Conservation (phyloP, 2,797 vertebrate genomes). For the Sparus aurata region DNA sequence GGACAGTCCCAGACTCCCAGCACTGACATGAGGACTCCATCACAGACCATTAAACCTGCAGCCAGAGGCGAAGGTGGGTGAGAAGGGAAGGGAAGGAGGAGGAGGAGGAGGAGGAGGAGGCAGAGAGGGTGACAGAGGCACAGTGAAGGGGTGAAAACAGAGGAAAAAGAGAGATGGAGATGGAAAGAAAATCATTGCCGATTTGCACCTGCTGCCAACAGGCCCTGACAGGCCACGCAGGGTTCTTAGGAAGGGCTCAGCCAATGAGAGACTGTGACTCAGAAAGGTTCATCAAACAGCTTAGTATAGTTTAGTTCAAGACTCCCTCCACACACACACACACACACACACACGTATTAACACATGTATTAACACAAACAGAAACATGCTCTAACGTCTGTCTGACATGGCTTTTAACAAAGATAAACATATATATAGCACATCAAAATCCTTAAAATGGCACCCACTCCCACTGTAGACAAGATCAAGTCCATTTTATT, state of each 20-base stretch:
- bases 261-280: neutral
- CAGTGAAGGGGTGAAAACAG: slow-evolving; percentile 24
- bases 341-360: too few species aligned
- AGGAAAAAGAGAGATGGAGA: neutral
- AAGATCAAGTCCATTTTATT: too few species aligned
- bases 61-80: slow-evolving; percentile 28
- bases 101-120: slow-evolving; percentile 11
- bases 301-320: too few species aligned
- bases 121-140: slow-evolving; percentile 26
- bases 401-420: too few species aligned
- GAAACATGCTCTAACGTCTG: too few species aligned
- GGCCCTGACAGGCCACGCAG: slow-evolving; percentile 28
- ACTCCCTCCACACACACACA: too few species aligned
- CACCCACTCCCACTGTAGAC: too few species aligned
- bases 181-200: slow-evolving; percentile 8
- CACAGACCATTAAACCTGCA: slow-evolving; percentile 70
- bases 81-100: slow-evolving; percentile 20
- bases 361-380: too few species aligned
- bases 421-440: too few species aligned
- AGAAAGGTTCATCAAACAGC: too few species aligned
- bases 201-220: slow-evolving; percentile 31
- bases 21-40: slow-evolving; percentile 66
- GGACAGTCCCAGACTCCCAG: slow-evolving; percentile 54
- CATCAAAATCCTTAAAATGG: too few species aligned
- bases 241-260: slow-evolving; percentile 16